phyloP scores from a whole-genome alignment of 2,797 vertebrate genomes.

The Synaphobranchus kaupii region DNA sequence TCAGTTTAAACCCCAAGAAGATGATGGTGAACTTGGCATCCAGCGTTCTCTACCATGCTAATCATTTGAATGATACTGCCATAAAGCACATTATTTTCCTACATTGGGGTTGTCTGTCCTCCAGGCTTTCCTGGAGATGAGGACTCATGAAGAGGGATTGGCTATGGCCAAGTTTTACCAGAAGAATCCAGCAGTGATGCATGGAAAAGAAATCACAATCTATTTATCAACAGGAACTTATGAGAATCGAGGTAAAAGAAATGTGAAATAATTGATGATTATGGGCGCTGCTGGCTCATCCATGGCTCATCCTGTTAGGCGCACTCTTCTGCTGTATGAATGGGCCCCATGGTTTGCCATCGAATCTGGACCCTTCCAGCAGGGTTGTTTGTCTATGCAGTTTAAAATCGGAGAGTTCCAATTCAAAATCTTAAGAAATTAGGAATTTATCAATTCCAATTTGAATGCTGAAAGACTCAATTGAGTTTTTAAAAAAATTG shows the following conservation, averaged over 20 bases:
- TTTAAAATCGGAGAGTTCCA: too few species aligned
- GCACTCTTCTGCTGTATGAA: too few species aligned
- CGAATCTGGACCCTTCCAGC: too few species aligned
- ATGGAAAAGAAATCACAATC: conserved; percentile 83
- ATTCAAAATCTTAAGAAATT: background rate
- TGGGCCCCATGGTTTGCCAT: too few species aligned
- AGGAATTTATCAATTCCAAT: too few species aligned
- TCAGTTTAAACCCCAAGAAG: background rate
- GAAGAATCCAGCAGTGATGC: conserved; percentile 79
- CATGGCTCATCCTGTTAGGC: too few species aligned
- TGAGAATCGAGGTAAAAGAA: conserved; percentile 84
- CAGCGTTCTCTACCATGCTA: background rate
- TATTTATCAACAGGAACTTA: conserved; percentile 90
- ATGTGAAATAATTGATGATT: background rate
- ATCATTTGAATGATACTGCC: background rate
- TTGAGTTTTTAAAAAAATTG: too few species aligned
- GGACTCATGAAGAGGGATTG: conserved; percentile 83
- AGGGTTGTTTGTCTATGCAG: background rate
- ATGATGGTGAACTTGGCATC: background rate
- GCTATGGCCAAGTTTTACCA: conserved; percentile 89
- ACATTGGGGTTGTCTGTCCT: background rate
- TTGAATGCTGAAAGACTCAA: too few species aligned
- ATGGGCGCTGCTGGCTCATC: too few species aligned
- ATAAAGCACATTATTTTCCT: background rate
- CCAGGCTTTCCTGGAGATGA: conserved; percentile 94